Evolutionary conservation across 2,888 invertebrate species (phyloP).

Genomic region (Perithous albicinctus): DNA sequence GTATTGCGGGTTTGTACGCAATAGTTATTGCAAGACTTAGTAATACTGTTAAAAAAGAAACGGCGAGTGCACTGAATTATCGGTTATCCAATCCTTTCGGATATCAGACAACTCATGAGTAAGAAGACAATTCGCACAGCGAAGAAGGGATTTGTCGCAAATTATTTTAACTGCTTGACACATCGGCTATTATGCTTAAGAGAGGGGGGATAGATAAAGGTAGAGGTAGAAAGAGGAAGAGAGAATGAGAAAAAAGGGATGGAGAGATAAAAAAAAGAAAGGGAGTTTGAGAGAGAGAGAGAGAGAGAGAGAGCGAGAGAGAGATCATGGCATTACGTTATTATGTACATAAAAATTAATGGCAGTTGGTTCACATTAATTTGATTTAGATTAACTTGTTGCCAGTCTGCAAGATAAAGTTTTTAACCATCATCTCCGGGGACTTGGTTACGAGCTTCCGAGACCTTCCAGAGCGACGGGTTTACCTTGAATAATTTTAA

Average conservation of each 20-base stretch:
- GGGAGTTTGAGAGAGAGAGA: conserved; percentile 30
- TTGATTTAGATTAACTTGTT: conserved; percentile 4
- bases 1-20: conserved; percentile 32
- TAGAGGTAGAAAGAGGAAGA: neutral
- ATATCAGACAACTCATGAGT: neutral
- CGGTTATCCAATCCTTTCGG: neutral
- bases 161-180: neutral
- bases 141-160: neutral
- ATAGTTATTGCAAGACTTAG: conserved; percentile 57
- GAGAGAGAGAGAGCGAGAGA: conserved; percentile 35
- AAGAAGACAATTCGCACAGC: conserved; percentile 3
- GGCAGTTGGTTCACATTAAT: conserved; percentile 57
- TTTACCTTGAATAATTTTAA: conserved; percentile 32
- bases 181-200: neutral
- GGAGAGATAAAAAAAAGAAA: conserved; percentile 13
- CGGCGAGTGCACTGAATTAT: conserved; percentile 30
- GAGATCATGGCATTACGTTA: conserved; percentile 49
- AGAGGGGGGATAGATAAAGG: conserved; percentile 6
- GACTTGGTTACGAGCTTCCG: neutral
- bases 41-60: conserved; percentile 75
- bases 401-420: neutral
- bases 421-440: neutral
- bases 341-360: conserved; percentile 60
- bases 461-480: conserved; percentile 37
- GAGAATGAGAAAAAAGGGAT: conserved; percentile 12